Evolutionary conservation across 1,140 invertebrate genomes (phyloP).

Genomic region (Doryteuthis pealeii): DNA sequence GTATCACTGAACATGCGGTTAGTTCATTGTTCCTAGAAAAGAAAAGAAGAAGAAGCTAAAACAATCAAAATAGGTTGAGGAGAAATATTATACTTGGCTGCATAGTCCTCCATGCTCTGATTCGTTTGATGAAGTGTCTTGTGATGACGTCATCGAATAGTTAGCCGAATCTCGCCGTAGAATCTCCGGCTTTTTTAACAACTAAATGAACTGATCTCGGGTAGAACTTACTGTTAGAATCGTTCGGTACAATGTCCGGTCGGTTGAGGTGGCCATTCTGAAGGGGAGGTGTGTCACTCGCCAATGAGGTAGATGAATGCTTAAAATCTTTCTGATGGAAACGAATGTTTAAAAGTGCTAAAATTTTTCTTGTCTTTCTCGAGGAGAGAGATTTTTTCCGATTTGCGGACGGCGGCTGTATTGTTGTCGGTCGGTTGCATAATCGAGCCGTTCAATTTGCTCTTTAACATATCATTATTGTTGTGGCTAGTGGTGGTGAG

Average conservation of each 20-base stretch:
- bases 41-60: neutral
- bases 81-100: slow-evolving; percentile 40
- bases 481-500: neutral
- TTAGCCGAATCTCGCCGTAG: slow-evolving; percentile 46
- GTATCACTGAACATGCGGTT: neutral
- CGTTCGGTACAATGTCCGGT: slow-evolving; percentile 22
- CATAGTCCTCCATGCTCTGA: slow-evolving; percentile 44
- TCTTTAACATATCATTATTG: neutral
- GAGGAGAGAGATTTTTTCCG: slow-evolving; percentile 16
- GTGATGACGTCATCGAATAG: slow-evolving; percentile 47
- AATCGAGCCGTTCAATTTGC: neutral
- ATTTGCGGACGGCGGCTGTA: neutral
- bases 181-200: slow-evolving; percentile 33
- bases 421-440: slow-evolving; percentile 1
- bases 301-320: slow-evolving; percentile 16
- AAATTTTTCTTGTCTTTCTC: slow-evolving; percentile 24
- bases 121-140: slow-evolving; percentile 46
- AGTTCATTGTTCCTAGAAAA: neutral
- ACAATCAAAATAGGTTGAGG: neutral
- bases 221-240: slow-evolving; percentile 19
- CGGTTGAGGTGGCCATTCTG: slow-evolving; percentile 5
- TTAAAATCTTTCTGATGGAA: slow-evolving; percentile 5
- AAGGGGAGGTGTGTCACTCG: slow-evolving; percentile 13
- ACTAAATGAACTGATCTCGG: slow-evolving; percentile 27
- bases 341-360: slow-evolving; percentile 12